A percentile compares a stretch with the other conserved stretches of the same genome.
Evolutionary conservation across 2,888 invertebrate genomes (phyloP).

Genomic region (Glyphotaelius pellucidus): DNA sequence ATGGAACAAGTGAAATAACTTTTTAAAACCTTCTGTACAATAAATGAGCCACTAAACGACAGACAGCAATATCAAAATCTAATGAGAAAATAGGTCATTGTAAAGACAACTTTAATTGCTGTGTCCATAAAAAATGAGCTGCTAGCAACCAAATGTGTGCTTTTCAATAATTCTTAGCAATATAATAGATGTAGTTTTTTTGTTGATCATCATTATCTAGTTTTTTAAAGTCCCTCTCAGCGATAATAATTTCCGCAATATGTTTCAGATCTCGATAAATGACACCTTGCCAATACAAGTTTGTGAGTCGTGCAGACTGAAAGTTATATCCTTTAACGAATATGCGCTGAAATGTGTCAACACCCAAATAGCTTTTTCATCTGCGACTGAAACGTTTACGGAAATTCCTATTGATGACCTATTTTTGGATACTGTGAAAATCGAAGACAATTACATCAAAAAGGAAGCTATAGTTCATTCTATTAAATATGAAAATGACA

Average conservation of each 20-base stretch:
- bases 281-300: conserved; percentile 8
- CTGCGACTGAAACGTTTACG: background rate
- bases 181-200: background rate
- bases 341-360: background rate
- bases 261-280: conserved; percentile 15
- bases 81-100: background rate
- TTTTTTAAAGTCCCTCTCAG: background rate
- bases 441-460: background rate
- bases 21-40: background rate
- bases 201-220: background rate
- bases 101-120: background rate
- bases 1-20: background rate
- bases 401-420: background rate
- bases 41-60: background rate
- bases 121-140: background rate
- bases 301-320: conserved; percentile 18
- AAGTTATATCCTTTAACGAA: conserved; percentile 7
- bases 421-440: background rate
- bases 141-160: background rate
- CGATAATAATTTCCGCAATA: background rate
- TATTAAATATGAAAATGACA: background rate
- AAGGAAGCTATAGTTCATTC: background rate
- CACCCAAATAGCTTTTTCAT: background rate
- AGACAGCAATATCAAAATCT: too few relatives aligned
- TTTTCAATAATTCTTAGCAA: background rate